A percentile compares a stretch with the other conserved stretches of the same genome.
Evolutionary conservation across 2,888 invertebrate species (phyloP).

Genomic region (Erebia ligea): DNA sequence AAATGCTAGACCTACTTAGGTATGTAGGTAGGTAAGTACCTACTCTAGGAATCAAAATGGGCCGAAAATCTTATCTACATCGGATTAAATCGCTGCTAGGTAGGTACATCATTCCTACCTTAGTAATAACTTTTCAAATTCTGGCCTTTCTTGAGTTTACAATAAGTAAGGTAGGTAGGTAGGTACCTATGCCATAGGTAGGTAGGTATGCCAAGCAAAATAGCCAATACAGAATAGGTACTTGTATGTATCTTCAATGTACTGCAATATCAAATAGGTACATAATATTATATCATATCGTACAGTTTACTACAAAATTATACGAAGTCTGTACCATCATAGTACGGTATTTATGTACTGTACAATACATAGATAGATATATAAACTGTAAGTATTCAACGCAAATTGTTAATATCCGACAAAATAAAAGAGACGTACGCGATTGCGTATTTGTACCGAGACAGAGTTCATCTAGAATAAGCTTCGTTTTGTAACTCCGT

Average conservation of each 20-base stretch:
- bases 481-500: slow-evolving; percentile 67
- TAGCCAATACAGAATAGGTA: neutral
- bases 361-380: slow-evolving; percentile 35
- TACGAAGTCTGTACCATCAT: slow-evolving; percentile 30
- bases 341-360: slow-evolving; percentile 12
- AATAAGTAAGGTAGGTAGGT: neutral
- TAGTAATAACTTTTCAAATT: too few species aligned
- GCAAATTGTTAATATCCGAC: slow-evolving; percentile 71
- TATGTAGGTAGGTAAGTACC: neutral
- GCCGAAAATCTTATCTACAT: too few species aligned
- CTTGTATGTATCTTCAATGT: neutral
- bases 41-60: neutral
- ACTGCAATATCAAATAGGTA: neutral
- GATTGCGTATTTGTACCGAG: slow-evolving; percentile 48
- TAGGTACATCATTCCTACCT: too few species aligned
- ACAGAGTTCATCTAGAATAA: slow-evolving; percentile 58
- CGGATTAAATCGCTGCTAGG: too few species aligned
- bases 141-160: too few species aligned
- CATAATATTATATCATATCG: too few species aligned
- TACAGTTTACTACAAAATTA: too few species aligned
- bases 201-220: neutral
- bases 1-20: too few species aligned
- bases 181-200: too few species aligned
- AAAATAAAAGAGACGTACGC: slow-evolving; percentile 54
- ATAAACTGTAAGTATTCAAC: slow-evolving; percentile 49